phyloP scores from a whole-genome alignment of 2,888 invertebrate genomes.

The Ctenicera cuprea region DNA sequence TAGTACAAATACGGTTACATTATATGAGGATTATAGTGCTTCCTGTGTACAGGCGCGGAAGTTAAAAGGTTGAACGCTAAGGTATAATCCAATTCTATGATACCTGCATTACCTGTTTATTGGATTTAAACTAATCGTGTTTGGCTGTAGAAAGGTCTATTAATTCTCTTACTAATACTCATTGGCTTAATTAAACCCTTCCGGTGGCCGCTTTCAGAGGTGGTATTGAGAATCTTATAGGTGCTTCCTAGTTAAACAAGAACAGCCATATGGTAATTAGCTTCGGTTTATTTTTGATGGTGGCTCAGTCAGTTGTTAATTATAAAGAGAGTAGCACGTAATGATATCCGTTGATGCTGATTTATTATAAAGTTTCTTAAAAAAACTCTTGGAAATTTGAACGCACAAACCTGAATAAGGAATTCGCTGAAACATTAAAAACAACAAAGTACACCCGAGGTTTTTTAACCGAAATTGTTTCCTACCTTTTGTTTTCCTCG shows the following conservation, averaged over 20 bases:
- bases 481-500: not conserved
- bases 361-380: too few species aligned
- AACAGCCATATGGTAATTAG: conserved; percentile 33
- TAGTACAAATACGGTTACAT: too few species aligned
- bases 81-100: conserved; percentile 6
- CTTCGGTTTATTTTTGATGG: conserved; percentile 20
- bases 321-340: not conserved
- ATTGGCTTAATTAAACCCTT: conserved; percentile 43
- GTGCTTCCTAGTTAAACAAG: conserved; percentile 35
- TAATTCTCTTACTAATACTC: conserved; percentile 44
- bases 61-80: too few species aligned
- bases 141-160: conserved; percentile 40
- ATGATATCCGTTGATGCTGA: too few species aligned
- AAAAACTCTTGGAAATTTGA: not conserved
- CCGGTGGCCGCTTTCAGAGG: conserved; percentile 37
- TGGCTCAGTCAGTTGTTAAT: not conserved
- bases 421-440: not conserved
- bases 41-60: too few species aligned
- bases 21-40: too few species aligned
- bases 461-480: conserved; percentile 5
- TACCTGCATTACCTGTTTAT: conserved; percentile 25
- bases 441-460: not conserved
- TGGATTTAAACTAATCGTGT: conserved; percentile 35
- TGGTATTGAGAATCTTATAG: conserved; percentile 34
- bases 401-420: not conserved